These are phyloP conservation scores for Cetonia aurata DNA, from an alignment of 2,888 invertebrate species.

Conservation along the genomic window DNA sequence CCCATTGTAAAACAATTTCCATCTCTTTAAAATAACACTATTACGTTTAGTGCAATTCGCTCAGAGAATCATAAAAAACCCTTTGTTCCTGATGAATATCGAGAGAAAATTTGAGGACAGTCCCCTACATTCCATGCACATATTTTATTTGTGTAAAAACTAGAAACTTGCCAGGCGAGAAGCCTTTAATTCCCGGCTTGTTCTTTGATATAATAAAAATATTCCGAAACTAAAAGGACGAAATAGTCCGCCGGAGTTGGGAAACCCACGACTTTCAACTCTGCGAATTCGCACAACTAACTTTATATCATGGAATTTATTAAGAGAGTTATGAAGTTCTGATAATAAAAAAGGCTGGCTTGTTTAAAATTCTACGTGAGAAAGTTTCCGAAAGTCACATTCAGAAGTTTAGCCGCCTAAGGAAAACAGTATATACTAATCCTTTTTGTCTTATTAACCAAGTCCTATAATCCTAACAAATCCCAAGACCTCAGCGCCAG, in stretches of 20 bases:
- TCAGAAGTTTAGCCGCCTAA: constrained; percentile 38
- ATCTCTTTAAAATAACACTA: too few relatives aligned
- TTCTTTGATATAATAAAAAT: constrained; percentile 39
- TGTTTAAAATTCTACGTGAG: constrained; percentile 47
- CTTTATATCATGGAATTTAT: constrained; percentile 46
- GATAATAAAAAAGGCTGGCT: constrained; percentile 44
- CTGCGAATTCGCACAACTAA: constrained; percentile 28
- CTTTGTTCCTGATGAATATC: too few relatives aligned
- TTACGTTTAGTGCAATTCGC: too few relatives aligned
- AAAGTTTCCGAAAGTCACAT: constrained; percentile 45
- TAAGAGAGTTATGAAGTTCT: constrained; percentile 46
- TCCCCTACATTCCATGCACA: constrained; percentile 19
- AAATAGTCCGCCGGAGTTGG: constrained; percentile 17
- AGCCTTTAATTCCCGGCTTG: constrained; percentile 31
- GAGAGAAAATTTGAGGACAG: constrained; percentile 11
- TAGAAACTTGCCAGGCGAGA: constrained; percentile 19
- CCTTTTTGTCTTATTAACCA: constrained; percentile 49
- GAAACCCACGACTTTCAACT: constrained; percentile 8
- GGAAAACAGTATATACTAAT: constrained; percentile 43
- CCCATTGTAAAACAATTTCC: too few relatives aligned
- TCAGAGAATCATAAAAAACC: too few relatives aligned
- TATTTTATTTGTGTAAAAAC: constrained; percentile 26
- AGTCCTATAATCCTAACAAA: constrained; percentile 46
- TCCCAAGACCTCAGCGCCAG: constrained; percentile 15
- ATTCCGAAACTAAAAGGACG: constrained; percentile 33